phyloP scores from a whole-genome alignment of 2,888 invertebrate species.

The Drosophila sordidapex region DNA sequence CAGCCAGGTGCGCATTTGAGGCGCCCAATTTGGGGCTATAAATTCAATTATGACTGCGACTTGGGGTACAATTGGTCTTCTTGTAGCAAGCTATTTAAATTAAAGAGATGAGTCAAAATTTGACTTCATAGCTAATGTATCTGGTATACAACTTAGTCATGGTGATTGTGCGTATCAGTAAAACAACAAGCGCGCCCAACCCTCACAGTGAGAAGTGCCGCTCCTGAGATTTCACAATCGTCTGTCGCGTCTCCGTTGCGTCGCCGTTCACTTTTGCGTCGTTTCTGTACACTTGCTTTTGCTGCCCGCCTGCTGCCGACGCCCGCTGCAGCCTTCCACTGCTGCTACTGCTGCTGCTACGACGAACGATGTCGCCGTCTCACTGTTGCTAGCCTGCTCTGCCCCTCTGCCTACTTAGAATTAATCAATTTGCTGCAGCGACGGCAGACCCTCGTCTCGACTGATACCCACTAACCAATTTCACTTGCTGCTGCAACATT shows the following conservation, averaged over 20 bases:
- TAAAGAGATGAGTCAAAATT: neutral
- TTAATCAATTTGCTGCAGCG: constrained; percentile 66
- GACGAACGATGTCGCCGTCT: constrained; percentile 49
- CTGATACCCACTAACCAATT: constrained; percentile 45
- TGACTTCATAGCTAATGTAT: neutral
- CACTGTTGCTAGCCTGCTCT: constrained; percentile 60
- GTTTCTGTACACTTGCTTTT: constrained; percentile 74
- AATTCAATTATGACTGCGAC: neutral
- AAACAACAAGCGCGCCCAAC: neutral
- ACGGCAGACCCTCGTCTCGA: constrained; percentile 24
- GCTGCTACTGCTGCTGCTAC: constrained; percentile 24
- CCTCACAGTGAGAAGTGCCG: constrained; percentile 29
- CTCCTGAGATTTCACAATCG: constrained; percentile 70
- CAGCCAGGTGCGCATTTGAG: constrained; percentile 22
- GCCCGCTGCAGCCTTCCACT: constrained; percentile 51
- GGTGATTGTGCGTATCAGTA: neutral
- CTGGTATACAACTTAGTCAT: neutral
- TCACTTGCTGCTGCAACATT: constrained; percentile 54
- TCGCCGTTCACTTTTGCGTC: constrained; percentile 79
- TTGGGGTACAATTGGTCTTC: neutral
- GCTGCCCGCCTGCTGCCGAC: constrained; percentile 67
- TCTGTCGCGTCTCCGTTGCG: constrained; percentile 75
- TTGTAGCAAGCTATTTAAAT: neutral
- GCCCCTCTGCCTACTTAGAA: constrained; percentile 41
- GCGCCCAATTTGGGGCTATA: constrained; percentile 47